Percentiles rank a stretch among this genome's conserved stretches.
Evolutionary conservation across 2,888 invertebrate species (phyloP).

Genomic region (Petrophora chlorosata): DNA sequence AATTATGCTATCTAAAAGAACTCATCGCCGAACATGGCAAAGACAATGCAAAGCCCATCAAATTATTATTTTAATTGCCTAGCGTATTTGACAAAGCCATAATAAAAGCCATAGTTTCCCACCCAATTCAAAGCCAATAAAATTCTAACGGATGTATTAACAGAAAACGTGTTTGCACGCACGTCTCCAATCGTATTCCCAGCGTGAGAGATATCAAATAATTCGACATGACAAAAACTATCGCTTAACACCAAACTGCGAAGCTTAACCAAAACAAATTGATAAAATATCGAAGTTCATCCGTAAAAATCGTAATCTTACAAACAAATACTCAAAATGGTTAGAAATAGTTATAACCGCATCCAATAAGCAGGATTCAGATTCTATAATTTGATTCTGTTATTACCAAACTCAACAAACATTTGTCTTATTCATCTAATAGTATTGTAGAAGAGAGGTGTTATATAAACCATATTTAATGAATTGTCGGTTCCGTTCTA

Average conservation of each 20-base stretch:
- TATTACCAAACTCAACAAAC: no score
- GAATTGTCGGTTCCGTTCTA: neutral
- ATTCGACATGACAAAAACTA: conserved; percentile 37
- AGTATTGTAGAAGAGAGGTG: no score
- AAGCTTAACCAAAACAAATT: conserved; percentile 29
- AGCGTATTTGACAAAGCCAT: neutral
- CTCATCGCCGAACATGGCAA: neutral
- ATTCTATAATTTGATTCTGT: no score
- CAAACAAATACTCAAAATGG: neutral
- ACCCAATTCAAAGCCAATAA: conserved; percentile 5
- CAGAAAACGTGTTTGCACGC: conserved; percentile 45
- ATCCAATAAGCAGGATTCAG: no score
- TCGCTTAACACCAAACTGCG: conserved; percentile 17
- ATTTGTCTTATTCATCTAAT: no score
- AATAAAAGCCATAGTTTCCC: neutral
- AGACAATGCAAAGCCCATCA: neutral
- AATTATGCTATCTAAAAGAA: neutral
- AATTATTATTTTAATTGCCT: neutral
- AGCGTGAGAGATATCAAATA: conserved; percentile 56
- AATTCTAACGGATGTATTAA: conserved; percentile 29
- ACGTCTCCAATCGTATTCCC: conserved; percentile 56
- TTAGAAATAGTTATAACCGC: no score
- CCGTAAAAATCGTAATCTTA: conserved; percentile 8
- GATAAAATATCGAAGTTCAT: conserved; percentile 14
- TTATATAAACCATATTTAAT: neutral